Evolutionary conservation across 1,140 invertebrate genomes (phyloP).

Genomic region (Ceratosolen solmsi): DNA sequence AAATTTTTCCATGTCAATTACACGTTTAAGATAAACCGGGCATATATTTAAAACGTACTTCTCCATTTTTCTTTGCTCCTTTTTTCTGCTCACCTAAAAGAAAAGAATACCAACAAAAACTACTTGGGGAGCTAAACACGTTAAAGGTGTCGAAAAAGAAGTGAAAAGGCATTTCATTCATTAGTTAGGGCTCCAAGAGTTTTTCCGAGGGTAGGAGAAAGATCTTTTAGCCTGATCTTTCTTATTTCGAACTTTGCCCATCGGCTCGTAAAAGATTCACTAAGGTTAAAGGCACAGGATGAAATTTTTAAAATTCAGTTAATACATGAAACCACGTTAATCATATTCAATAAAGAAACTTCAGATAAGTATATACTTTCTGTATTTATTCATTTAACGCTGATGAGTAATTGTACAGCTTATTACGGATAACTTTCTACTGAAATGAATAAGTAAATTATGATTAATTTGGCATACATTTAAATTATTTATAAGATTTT

Average conservation of each 20-base stretch:
- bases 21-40: not conserved
- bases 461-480: no score
- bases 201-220: not conserved
- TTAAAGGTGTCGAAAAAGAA: constrained; percentile 21
- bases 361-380: not conserved
- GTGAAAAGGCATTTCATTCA: constrained; percentile 46
- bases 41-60: not conserved
- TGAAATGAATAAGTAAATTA: no score
- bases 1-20: not conserved
- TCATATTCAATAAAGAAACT: constrained; percentile 8
- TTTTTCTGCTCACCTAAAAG: constrained; percentile 2
- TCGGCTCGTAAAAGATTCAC: constrained; percentile 33
- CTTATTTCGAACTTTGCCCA: constrained; percentile 3
- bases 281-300: not conserved
- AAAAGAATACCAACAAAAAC: not conserved
- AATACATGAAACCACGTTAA: not conserved
- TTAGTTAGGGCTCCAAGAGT: constrained; percentile 9
- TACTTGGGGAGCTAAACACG: not conserved
- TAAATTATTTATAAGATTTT: no score
- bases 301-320: constrained; percentile 35
- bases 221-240: constrained; percentile 12
- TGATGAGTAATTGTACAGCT: not conserved
- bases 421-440: no score
- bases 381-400: constrained; percentile 5
- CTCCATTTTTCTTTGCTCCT: not conserved